Evolutionary conservation across 2,797 vertebrate species (phyloP).

Genomic region (Poeciliopsis paucimaculata): DNA sequence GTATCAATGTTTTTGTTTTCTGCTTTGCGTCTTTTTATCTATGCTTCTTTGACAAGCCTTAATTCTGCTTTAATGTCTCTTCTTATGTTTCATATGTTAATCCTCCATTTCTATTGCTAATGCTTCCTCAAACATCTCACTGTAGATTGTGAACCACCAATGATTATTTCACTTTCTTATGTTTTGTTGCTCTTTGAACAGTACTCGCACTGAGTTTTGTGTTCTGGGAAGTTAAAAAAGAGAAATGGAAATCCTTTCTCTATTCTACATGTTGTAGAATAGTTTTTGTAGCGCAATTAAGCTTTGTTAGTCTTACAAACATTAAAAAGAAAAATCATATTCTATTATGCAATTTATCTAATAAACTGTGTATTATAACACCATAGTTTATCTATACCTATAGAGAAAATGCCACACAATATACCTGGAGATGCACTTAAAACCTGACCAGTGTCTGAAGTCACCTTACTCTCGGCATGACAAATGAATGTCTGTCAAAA

Average conservation of each 20-base stretch:
- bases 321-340: neutral
- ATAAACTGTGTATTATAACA: neutral
- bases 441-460: neutral
- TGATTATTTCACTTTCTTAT: neutral
- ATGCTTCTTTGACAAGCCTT: neutral
- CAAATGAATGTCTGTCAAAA: neutral
- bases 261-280: neutral
- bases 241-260: neutral
- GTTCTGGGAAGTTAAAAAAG: neutral
- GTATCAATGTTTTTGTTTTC: neutral
- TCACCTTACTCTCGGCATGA: neutral
- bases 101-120: neutral
- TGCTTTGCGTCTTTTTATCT: neutral
- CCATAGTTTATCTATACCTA: too few species aligned
- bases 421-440: neutral
- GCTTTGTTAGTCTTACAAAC: neutral
- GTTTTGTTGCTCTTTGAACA: neutral
- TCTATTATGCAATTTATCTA: constrained; percentile 4
- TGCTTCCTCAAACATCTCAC: neutral
- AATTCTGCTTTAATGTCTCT: too few species aligned
- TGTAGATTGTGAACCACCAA: neutral
- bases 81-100: neutral
- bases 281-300: neutral
- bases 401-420: constrained; percentile 17
- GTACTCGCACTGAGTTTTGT: too few species aligned